Base-by-base conservation (phyloP, 1,140 invertebrate genomes). In the Trichonephila clavata region DNA sequence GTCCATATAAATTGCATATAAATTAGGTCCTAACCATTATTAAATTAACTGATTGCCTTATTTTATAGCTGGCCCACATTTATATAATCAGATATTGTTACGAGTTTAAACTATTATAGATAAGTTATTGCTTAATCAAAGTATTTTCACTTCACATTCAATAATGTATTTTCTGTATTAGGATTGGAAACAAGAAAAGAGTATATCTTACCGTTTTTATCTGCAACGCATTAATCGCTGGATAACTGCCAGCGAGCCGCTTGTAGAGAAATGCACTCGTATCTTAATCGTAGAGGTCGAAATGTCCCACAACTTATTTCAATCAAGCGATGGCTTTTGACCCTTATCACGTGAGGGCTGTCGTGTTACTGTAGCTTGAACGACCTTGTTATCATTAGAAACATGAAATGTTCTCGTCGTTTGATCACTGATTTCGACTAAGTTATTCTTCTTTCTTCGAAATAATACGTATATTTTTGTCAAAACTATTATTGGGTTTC, bases 311-410 rank as follows among this genome's bases (percentile, higher is more conserved):
- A 20, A 27, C 71, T 27, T 63, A 63, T 63, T 63, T 20, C 10
- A n/a, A 86, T 86, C 84, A 60, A 10, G 27, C 21, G 60, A 61
- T 86, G n/a, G 61, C 84, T 86, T 63, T 86, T 86, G 57, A 86
- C 84, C 84, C 20, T 59, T n/a, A 86, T 32, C 84, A 86, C 84
- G 59, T 86, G 84, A 63, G 24, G 5, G 43, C 20, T 57, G 43
- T 24, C 43, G 81, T 16, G 71, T 77, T 77, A 13, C 71, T 32
- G 32, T 6, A 77, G 14, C 71, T 27, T 18, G 27, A 14, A 16
- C 18, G 61, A 27, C 27, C 32, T 77, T 20, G 14, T 39, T 77
- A 77, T 77, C 71, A 18, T 16, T 18, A 3, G 0, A 68, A 68
- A 14, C 10, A n/a, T 4, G 32, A 39, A 39, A 39, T 24, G 65